These are phyloP conservation scores for Panthera leo DNA, from an alignment of 2,113 vertebrate species.

Conservation along the genomic window DNA sequence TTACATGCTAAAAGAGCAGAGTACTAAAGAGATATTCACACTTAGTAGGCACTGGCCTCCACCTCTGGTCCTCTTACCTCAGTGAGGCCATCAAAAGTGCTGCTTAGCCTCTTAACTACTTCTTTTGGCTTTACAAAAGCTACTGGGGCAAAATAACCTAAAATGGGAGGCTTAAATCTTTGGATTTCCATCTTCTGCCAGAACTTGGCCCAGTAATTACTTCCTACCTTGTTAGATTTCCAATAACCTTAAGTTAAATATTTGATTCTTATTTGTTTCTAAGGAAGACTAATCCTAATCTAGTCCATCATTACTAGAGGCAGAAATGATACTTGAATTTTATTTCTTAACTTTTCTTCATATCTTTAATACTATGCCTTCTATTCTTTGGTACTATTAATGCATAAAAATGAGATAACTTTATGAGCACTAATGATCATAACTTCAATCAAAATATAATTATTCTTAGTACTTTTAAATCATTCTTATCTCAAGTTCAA, in stretches of 20 bases:
- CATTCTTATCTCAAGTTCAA: background rate
- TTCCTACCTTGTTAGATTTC: background rate
- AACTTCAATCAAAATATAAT: background rate
- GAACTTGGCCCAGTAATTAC: background rate
- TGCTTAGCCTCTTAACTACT: background rate
- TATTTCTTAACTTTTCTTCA: background rate
- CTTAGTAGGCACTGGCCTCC: background rate
- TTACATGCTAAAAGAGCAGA: background rate
- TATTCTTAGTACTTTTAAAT: background rate
- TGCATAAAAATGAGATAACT: background rate
- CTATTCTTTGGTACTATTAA: background rate
- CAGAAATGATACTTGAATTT: background rate
- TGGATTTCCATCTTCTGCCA: background rate
- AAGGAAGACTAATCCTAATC: background rate
- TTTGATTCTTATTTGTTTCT: background rate
- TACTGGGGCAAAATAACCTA: background rate
- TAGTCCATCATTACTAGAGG: background rate
- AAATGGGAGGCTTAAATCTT: background rate
- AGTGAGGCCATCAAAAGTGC: background rate
- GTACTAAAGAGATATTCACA: background rate
- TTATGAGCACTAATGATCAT: background rate
- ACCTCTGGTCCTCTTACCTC: background rate
- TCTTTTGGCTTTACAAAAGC: background rate
- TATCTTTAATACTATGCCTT: background rate
- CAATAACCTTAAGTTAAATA: background rate